These are phyloP conservation scores for Ruditapes philippinarum DNA, from an alignment of 1,140 invertebrate genomes.

Conservation along the genomic window DNA sequence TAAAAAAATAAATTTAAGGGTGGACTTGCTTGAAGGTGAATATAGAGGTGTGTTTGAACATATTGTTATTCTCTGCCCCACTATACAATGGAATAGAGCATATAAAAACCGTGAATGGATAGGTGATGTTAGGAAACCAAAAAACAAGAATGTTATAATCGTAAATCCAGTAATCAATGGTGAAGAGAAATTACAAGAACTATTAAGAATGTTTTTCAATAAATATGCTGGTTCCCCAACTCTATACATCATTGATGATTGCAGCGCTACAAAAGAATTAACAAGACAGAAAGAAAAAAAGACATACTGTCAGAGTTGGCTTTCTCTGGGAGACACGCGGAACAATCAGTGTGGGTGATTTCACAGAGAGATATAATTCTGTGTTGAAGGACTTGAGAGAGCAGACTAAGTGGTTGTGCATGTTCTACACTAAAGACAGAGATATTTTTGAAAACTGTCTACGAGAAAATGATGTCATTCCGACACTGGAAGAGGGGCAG, in stretches of 20 bases:
- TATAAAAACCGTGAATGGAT: conserved; percentile 14
- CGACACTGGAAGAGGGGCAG: neutral
- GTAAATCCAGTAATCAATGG: neutral
- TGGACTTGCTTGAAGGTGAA: too few relatives aligned
- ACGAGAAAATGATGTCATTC: conserved; percentile 12
- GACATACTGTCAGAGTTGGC: conserved; percentile 55
- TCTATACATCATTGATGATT: conserved; percentile 59
- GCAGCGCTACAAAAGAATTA: conserved; percentile 52
- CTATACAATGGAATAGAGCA: conserved; percentile 19
- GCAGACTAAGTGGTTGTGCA: conserved; percentile 2
- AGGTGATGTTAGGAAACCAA: neutral
- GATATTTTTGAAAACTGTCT: conserved; percentile 8
- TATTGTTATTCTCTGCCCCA: conserved; percentile 28
- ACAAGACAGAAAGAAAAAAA: conserved; percentile 56
- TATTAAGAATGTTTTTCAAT: conserved; percentile 38
- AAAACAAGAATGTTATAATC: neutral
- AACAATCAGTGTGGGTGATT: conserved; percentile 56
- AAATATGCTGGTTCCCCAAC: conserved; percentile 46
- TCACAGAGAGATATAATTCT: conserved; percentile 60
- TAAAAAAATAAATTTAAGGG: too few relatives aligned
- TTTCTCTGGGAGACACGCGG: conserved; percentile 49
- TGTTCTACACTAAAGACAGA: conserved; percentile 25
- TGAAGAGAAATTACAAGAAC: conserved; percentile 42
- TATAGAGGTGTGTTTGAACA: neutral
- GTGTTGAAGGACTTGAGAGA: conserved; percentile 25